A percentile compares a stretch with the other conserved stretches of the same genome.
Conservation (phyloP, 2,888 invertebrate species). For the Cremastinae sp. region DNA sequence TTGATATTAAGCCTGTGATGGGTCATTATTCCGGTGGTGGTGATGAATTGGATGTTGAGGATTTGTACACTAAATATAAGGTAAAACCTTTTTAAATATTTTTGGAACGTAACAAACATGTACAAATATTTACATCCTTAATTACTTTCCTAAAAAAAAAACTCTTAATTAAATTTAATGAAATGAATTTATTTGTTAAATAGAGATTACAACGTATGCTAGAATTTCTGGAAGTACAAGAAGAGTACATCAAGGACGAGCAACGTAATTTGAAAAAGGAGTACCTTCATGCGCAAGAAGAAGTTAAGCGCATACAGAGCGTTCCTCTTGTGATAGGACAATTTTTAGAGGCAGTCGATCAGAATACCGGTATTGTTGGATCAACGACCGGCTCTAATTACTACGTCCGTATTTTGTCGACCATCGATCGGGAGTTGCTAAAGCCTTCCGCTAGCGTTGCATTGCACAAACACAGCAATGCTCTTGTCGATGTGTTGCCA, state of each 20-base stretch:
- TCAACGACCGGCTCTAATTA: constrained; percentile 99
- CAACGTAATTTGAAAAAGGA: constrained; percentile 99
- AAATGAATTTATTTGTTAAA: constrained; percentile 29
- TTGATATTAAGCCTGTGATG: constrained; percentile 85
- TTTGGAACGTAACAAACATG: too few species aligned
- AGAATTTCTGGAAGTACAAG: constrained; percentile 98
- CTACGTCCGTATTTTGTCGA: constrained; percentile 98
- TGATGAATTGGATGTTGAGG: constrained; percentile 94
- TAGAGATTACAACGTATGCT: constrained; percentile 97
- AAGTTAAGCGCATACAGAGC: constrained; percentile 99
- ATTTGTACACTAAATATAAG: constrained; percentile 97
- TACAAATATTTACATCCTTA: too few species aligned
- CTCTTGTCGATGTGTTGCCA: constrained; percentile 98
- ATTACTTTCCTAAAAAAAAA: background rate
- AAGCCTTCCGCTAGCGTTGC: constrained; percentile 99
- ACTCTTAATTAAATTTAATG: background rate
- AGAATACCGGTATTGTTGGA: constrained; percentile 99
- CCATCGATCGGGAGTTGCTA: constrained; percentile 97
- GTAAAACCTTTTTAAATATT: constrained; percentile 81
- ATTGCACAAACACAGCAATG: constrained; percentile 99
- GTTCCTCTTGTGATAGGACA: constrained; percentile 99
- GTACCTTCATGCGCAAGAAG: constrained; percentile 98
- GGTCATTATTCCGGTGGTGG: constrained; percentile 87
- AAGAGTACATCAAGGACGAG: constrained; percentile 99
- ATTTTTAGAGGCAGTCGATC: constrained; percentile 99